Evolutionary conservation across 2,888 invertebrate genomes (phyloP).

Genomic region (Patella caerulea): DNA sequence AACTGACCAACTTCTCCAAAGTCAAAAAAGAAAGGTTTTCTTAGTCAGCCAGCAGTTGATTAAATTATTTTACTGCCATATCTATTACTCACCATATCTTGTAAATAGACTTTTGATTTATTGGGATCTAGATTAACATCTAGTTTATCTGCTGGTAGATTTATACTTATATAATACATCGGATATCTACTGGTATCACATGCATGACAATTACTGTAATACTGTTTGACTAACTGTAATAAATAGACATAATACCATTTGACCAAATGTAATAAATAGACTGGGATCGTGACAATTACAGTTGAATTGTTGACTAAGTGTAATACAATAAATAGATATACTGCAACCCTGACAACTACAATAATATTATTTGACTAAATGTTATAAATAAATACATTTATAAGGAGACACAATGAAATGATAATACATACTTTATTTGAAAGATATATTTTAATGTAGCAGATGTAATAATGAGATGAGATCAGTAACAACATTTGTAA

Average conservation of each 20-base stretch:
- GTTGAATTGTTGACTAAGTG: background rate
- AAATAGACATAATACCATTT: conserved; percentile 41
- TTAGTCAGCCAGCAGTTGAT: too few species aligned
- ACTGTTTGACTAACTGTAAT: conserved; percentile 73
- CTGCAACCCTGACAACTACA: background rate
- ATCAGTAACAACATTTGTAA: too few species aligned
- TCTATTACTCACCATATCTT: conserved; percentile 74
- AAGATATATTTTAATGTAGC: too few species aligned
- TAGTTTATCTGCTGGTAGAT: conserved; percentile 71
- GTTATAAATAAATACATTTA: too few species aligned
- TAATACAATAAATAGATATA: background rate
- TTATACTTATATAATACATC: conserved; percentile 72
- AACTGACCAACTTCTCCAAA: too few species aligned
- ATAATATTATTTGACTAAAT: too few species aligned
- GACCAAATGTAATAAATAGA: conserved; percentile 70
- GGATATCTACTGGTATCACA: conserved; percentile 72
- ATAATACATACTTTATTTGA: too few species aligned
- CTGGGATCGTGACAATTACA: background rate
- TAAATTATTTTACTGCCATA: too few species aligned
- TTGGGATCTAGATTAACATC: conserved; percentile 79
- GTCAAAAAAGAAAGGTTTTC: too few species aligned
- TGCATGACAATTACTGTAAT: conserved; percentile 63
- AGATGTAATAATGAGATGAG: too few species aligned
- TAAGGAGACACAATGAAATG: too few species aligned
- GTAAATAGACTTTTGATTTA: conserved; percentile 75